These are phyloP conservation scores for Pituophis catenifer DNA, from an alignment of 2,113 vertebrate species.

Conservation along the genomic window DNA sequence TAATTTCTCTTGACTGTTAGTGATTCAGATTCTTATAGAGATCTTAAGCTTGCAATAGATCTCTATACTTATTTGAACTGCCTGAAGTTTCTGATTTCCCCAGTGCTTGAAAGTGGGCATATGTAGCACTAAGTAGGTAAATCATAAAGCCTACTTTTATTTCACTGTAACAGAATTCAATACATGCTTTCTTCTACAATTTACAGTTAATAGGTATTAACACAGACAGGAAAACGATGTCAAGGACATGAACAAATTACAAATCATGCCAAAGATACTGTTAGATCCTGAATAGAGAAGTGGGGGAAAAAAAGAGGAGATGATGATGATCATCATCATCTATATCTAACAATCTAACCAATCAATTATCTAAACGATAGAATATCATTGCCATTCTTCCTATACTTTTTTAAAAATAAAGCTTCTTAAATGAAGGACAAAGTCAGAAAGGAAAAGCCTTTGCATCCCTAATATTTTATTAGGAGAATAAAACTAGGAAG, in stretches of 20 bases:
- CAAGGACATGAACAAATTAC: not conserved
- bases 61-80: no score
- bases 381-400: not conserved
- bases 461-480: not conserved
- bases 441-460: not conserved
- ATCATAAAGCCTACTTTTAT: constrained; percentile 20
- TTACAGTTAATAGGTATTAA: not conserved
- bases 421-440: not conserved
- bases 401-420: not conserved
- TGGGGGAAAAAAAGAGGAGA: not conserved
- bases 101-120: not conserved
- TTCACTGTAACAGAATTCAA: not conserved
- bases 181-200: not conserved
- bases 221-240: not conserved
- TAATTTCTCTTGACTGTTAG: no score
- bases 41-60: no score
- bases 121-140: constrained; percentile 16
- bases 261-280: not conserved
- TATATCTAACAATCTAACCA: not conserved
- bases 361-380: not conserved
- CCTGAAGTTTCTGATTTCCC: no score
- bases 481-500: not conserved
- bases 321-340: not conserved
- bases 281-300: not conserved
- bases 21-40: no score